Base-by-base conservation (phyloP, 2,888 invertebrate genomes). In the Teinopalpus imperialis region DNA sequence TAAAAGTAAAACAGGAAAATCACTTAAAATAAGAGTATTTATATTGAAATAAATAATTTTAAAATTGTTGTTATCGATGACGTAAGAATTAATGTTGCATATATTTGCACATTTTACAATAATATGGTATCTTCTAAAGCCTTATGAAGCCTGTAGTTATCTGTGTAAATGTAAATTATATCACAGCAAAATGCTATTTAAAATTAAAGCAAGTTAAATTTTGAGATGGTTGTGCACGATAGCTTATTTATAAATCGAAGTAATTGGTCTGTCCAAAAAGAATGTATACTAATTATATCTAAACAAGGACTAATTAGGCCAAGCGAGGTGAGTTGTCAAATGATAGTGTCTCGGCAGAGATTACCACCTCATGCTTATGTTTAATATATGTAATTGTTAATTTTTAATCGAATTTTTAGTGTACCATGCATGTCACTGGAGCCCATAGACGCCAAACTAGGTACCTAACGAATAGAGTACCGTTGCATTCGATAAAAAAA, bases 171-270 rank as follows among this genome's bases (percentile, higher is more conserved):
- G 12, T 20, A 35, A 41, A 41, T 43, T 49, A 35, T 41, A 39
- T 51, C 30, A 53, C 43, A 42, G 49, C 48, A 35, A 31, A 35
- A 36, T 37, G 27, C 29, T 49, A 40, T 31, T 42, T 35, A 44
- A 50, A 16, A 36, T 8, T 23, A 35, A 48, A 66, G 67, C 71
- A 72, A 73, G 39, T 40, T 26, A 34, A 75, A 69, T 70, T 75
- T 73, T 75, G 78, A 76, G 77, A 86, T 77, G 87, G 87, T 88
- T 88, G 87, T 88, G 87, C 87, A 86, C 85, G 78, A 77, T 88
- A 87, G 80, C 71, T 69, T 76, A 74, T 76, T 73, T 76, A 69
- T 71, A 61, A 73, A 65, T 61, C 54, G 56, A 67, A 69, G 59
- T 70, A 76, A 80, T 74, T 66, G 74, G 74, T 82, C 82, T 82